Percentiles rank a stretch among this genome's conserved stretches.
These are phyloP conservation scores for Catagonus wagneri DNA, from an alignment of 2,113 vertebrate species.

Conservation along the genomic window DNA sequence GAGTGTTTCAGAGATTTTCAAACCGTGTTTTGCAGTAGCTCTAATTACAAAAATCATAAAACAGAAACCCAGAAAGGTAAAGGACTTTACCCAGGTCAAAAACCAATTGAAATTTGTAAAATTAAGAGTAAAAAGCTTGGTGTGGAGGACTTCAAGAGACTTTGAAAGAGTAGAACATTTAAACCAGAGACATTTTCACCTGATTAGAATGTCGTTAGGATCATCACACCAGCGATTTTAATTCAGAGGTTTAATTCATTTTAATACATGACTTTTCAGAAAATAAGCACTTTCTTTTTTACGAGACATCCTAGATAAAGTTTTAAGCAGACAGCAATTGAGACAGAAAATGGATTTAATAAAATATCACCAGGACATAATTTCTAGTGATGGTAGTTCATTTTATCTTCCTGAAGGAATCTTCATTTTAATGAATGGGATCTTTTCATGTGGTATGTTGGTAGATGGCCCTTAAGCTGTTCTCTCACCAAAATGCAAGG, in stretches of 20 bases:
- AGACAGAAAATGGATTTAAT: not conserved
- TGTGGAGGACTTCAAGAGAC: not conserved
- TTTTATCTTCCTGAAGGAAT: not conserved
- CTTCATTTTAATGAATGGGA: not conserved
- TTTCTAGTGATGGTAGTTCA: not conserved
- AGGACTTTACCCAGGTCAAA: not conserved
- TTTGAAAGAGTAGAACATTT: not conserved
- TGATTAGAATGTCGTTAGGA: not conserved
- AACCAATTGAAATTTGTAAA: constrained; percentile 23
- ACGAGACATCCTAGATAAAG: not conserved
- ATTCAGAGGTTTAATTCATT: not conserved
- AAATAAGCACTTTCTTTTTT: not conserved
- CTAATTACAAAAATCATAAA: constrained; percentile 31
- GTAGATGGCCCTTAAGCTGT: not conserved
- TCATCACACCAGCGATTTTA: not conserved
- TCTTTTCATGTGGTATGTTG: not conserved
- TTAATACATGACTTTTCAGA: not conserved
- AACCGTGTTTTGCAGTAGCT: not conserved
- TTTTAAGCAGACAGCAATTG: constrained; percentile 7
- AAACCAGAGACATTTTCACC: not conserved
- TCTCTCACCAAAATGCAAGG: constrained; percentile 30
- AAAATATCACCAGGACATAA: not conserved
- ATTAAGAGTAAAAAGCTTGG: not conserved
- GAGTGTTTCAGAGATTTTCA: not conserved
- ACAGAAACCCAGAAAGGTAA: not conserved